Percentiles rank a stretch among this genome's conserved stretches.
phyloP scores from a whole-genome alignment of 2,888 invertebrate species.

The Tubulanus polymorphus region DNA sequence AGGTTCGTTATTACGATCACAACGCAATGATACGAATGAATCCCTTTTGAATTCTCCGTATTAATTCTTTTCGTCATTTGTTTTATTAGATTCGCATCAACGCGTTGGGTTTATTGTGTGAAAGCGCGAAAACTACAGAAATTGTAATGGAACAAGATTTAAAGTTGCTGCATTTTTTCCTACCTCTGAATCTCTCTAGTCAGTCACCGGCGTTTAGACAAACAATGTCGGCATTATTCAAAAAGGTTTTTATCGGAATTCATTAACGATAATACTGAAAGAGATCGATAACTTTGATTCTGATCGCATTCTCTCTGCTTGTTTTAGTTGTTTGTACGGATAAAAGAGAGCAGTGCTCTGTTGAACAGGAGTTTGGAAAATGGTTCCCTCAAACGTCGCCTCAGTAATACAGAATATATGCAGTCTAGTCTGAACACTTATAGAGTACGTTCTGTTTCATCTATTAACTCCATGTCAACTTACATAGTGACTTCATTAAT shows the following conservation, averaged over 20 bases:
- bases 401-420: neutral
- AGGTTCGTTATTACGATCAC: constrained; percentile 55
- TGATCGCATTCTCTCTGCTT: neutral
- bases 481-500: neutral
- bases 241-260: constrained; percentile 61
- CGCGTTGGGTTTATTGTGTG: constrained; percentile 67
- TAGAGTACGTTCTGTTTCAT: no score
- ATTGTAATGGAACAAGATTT: constrained; percentile 63
- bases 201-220: constrained; percentile 68
- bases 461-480: neutral
- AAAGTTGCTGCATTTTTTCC: constrained; percentile 61
- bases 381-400: neutral
- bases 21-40: neutral
- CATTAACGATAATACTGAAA: no score
- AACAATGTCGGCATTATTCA: constrained; percentile 65
- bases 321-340: constrained; percentile 33
- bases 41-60: neutral
- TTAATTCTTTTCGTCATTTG: constrained; percentile 2
- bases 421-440: no score
- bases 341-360: constrained; percentile 28
- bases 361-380: constrained; percentile 2
- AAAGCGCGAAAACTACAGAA: constrained; percentile 71
- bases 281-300: no score
- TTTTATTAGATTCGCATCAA: constrained; percentile 64
- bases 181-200: constrained; percentile 67